Base-by-base conservation (phyloP, 2,797 vertebrate genomes). In the Helarctos malayanus region DNA sequence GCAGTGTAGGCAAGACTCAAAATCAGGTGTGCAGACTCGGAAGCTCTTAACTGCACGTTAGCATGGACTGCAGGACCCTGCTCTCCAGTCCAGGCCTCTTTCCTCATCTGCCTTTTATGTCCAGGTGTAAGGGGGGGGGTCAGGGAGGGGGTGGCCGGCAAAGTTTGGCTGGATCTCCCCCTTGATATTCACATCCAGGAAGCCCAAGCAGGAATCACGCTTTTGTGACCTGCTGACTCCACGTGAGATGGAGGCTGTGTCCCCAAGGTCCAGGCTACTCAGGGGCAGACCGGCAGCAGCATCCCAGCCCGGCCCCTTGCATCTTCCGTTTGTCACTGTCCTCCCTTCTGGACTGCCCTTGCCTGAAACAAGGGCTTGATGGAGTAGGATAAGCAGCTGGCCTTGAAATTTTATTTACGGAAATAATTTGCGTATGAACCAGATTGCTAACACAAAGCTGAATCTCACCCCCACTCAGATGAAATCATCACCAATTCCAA, bases 371-470 rank as follows among this genome's bases (percentile, higher is more conserved):
- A 87, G 75, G 18, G 49, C 52, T 68, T 56, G 6, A 35, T 49
- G 68, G 32, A 71, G 35, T 1, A 13, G 54, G 59, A 23, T 52
- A n/a, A 89, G 76, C 52, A 32, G 61, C 80, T 90, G 38, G 83
- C 89, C 73, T 94, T 81, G 92, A 90, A 54, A 63, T 93, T 90
- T 78, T 90, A 79, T 96, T 97, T 88, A 92, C 84, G 88, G 87
- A 94, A 88, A 81, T 88, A 45, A 96, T 95, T 94, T 95, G 87
- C 79, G 81, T 82, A 71, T 6, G n/a, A 85, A 69, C 78, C 54
- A 81, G 61, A 78, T 79, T 85, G 89, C 56, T 69, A 83, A 96
- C 27, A 75, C 47, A 73, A 87, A 84, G 59, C 75, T 5, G 13
- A 91, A 9, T 75, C 69, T 32, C 19, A 3, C 27, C 76, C 56